Percentiles rank a stretch among this genome's conserved stretches.
These are phyloP conservation scores for Chascanopsetta lugubris DNA, from an alignment of 2,113 vertebrate species.

Conservation along the genomic window DNA sequence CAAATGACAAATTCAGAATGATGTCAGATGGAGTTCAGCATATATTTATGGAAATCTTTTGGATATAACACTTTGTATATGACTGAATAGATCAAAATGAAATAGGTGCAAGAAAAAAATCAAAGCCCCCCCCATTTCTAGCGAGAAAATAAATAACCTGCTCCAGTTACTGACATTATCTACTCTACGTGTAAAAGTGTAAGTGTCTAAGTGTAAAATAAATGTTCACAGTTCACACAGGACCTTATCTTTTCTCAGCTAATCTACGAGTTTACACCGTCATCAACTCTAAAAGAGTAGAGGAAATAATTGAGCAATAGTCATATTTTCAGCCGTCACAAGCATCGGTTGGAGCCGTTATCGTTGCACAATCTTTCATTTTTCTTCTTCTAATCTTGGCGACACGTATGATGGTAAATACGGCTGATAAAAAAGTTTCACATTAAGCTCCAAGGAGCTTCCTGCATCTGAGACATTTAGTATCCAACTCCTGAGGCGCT, in stretches of 20 bases:
- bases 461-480: conserved; percentile 44
- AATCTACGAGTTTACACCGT: conserved; percentile 32
- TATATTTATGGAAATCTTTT: too few relatives aligned
- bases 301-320: conserved; percentile 34
- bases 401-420: conserved; percentile 63
- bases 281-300: conserved; percentile 40
- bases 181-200: not conserved
- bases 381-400: conserved; percentile 62
- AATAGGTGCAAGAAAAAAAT: not conserved
- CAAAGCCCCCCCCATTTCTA: not conserved
- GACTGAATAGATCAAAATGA: not conserved
- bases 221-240: conserved; percentile 20
- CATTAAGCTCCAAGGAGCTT: conserved; percentile 61
- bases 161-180: not conserved
- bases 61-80: too few relatives aligned
- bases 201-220: not conserved
- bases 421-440: conserved; percentile 48
- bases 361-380: conserved; percentile 56
- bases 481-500: conserved; percentile 23
- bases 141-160: too few relatives aligned
- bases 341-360: conserved; percentile 44
- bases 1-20: too few relatives aligned
- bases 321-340: conserved; percentile 17
- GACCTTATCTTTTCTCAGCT: conserved; percentile 33
- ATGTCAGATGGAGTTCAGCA: too few relatives aligned